phyloP scores from a whole-genome alignment of 2,888 invertebrate genomes.

The Steinernema carpocapsae region DNA sequence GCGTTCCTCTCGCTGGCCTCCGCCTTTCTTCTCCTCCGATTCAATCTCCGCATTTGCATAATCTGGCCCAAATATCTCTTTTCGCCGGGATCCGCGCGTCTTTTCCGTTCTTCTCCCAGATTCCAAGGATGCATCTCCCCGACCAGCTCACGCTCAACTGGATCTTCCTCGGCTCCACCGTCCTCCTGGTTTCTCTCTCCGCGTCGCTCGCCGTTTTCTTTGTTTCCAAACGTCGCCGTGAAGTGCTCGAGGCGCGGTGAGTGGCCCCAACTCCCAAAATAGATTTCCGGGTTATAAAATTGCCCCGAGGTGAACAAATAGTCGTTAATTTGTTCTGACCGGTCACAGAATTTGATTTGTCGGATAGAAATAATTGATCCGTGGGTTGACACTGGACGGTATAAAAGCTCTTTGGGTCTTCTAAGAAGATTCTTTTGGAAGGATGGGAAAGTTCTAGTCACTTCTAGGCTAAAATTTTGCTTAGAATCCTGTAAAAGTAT shows the following conservation, averaged over 20 bases:
- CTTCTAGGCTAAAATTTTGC: too few species aligned
- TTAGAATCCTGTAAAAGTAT: too few species aligned
- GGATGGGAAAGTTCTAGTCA: too few species aligned
- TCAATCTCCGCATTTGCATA: neutral
- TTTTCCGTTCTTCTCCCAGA: neutral
- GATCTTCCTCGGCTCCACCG: constrained; percentile 1
- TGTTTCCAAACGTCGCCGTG: constrained; percentile 20
- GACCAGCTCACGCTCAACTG: constrained; percentile 10
- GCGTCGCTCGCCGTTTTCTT: constrained; percentile 10
- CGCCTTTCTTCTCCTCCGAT: neutral
- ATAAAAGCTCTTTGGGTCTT: too few species aligned
- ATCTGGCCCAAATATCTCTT: constrained; percentile 28
- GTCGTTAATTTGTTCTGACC: constrained; percentile 15
- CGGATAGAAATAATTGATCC: too few species aligned
- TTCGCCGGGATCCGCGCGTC: neutral
- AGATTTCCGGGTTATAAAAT: neutral
- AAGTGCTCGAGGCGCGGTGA: constrained; percentile 18
- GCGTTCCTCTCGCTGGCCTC: neutral
- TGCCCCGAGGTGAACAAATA: neutral
- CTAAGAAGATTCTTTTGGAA: too few species aligned
- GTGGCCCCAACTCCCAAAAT: neutral
- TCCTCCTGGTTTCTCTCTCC: constrained; percentile 6
- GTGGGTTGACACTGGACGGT: too few species aligned
- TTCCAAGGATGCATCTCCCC: neutral
- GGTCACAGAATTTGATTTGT: neutral